A percentile compares a stretch with the other conserved stretches of the same genome.
Evolutionary conservation across 2,888 invertebrate species (phyloP).

Genomic region (Lycia hirtaria): DNA sequence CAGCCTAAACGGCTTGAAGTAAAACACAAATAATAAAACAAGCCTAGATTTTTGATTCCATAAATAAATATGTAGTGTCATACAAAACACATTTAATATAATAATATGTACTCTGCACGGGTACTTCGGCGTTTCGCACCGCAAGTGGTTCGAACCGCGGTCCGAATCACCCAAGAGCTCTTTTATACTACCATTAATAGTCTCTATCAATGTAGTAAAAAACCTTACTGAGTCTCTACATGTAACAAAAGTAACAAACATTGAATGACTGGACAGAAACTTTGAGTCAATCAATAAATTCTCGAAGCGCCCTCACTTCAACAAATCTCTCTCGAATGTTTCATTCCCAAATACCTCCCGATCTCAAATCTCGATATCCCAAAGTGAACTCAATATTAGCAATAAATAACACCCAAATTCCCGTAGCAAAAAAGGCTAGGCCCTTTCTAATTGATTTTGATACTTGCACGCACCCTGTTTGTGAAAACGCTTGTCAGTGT

Average conservation of each 20-base stretch:
- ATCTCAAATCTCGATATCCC: slow-evolving; percentile 9
- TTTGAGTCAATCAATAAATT: slow-evolving; percentile 28
- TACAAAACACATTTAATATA: too few relatives aligned
- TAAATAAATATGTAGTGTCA: too few relatives aligned
- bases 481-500: slow-evolving; percentile 8
- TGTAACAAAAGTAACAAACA: background rate
- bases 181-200: too few relatives aligned
- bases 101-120: too few relatives aligned
- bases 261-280: slow-evolving; percentile 19
- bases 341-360: slow-evolving; percentile 30
- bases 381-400: slow-evolving; percentile 23
- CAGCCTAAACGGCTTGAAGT: too few relatives aligned
- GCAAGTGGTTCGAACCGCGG: too few relatives aligned
- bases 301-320: slow-evolving; percentile 42
- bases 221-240: background rate
- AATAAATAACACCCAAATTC: slow-evolving; percentile 32
- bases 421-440: slow-evolving; percentile 11
- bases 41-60: too few relatives aligned
- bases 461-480: slow-evolving; percentile 24
- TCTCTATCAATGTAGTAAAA: too few relatives aligned
- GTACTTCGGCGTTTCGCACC: too few relatives aligned
- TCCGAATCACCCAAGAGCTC: too few relatives aligned
- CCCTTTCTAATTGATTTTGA: slow-evolving; percentile 36
- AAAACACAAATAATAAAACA: too few relatives aligned
- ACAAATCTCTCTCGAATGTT: slow-evolving; percentile 47